Conservation (phyloP, 2,888 invertebrate genomes). For the Coelinius sp. region DNA sequence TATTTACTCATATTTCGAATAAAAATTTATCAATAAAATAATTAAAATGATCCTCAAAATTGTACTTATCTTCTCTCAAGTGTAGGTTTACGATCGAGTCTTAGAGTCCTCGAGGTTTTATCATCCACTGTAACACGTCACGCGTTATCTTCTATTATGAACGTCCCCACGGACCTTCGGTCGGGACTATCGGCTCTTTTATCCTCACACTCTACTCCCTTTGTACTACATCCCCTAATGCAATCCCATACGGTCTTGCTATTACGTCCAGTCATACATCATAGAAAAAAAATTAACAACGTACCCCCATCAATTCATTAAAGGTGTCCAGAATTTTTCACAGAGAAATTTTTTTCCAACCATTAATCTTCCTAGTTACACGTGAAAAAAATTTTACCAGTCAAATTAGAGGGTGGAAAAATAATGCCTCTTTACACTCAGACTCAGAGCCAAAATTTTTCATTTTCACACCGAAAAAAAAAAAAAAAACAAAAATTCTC, state of each 20-base stretch:
- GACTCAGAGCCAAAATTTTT: too few species aligned
- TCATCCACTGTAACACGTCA: conserved; percentile 25
- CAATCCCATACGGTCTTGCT: conserved; percentile 21
- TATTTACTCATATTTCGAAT: not conserved
- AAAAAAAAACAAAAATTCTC: too few species aligned
- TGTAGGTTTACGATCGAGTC: not conserved
- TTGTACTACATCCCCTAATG: conserved; percentile 22
- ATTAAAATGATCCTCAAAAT: not conserved
- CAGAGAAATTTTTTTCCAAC: not conserved
- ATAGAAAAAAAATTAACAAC: conserved; percentile 15
- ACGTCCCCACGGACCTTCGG: conserved; percentile 36
- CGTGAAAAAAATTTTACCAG: not conserved
- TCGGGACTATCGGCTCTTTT: conserved; percentile 9
- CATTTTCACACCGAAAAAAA: too few species aligned
- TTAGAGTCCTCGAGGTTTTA: conserved; percentile 27
- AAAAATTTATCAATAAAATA: not conserved
- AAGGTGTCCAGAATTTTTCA: not conserved
- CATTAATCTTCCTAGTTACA: conserved; percentile 18
- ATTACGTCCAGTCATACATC: conserved; percentile 21
- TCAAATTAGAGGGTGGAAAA: not conserved
- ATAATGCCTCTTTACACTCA: too few species aligned
- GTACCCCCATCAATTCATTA: conserved; percentile 18
- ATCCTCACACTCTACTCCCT: not conserved
- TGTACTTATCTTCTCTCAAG: not conserved
- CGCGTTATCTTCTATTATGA: conserved; percentile 40